Conservation (phyloP, 30 jellyfish, hydroid and myxozoan species). For the Pseudorhiza aurosa region DNA sequence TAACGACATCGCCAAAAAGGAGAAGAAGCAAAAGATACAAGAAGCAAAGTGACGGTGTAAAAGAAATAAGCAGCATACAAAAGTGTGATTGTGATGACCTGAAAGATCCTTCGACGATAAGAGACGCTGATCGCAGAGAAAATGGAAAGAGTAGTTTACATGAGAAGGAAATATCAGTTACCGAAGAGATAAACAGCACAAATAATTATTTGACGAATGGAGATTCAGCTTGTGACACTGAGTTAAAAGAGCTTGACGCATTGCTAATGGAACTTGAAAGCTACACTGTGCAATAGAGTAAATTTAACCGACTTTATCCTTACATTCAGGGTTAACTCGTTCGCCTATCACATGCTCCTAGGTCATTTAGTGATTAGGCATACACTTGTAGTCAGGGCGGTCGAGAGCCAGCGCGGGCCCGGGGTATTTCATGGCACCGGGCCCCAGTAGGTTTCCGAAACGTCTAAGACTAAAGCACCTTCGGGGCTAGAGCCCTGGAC, state of each 20-base stretch:
- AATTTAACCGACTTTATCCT: too few relatives aligned
- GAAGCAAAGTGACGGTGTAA: not conserved
- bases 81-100: not conserved
- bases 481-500: too few relatives aligned
- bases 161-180: not conserved
- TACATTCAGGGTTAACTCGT: too few relatives aligned
- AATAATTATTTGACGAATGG: too few relatives aligned
- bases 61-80: not conserved
- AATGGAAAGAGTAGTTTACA: not conserved
- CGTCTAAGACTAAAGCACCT: too few relatives aligned
- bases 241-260: conserved; percentile 41
- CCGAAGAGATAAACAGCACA: not conserved
- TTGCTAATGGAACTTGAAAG: conserved; percentile 40
- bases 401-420: too few relatives aligned
- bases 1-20: not conserved
- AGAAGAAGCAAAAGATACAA: not conserved
- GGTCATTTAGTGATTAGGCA: too few relatives aligned
- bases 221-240: conserved; percentile 4
- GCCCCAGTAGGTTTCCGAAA: too few relatives aligned
- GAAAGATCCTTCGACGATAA: not conserved
- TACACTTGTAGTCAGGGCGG: too few relatives aligned
- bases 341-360: too few relatives aligned
- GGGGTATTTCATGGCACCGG: too few relatives aligned
- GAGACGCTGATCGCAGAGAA: not conserved
- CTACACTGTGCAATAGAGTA: not conserved